These are phyloP conservation scores for Mugil cephalus DNA, from an alignment of 2,113 vertebrate species.

Conservation along the genomic window DNA sequence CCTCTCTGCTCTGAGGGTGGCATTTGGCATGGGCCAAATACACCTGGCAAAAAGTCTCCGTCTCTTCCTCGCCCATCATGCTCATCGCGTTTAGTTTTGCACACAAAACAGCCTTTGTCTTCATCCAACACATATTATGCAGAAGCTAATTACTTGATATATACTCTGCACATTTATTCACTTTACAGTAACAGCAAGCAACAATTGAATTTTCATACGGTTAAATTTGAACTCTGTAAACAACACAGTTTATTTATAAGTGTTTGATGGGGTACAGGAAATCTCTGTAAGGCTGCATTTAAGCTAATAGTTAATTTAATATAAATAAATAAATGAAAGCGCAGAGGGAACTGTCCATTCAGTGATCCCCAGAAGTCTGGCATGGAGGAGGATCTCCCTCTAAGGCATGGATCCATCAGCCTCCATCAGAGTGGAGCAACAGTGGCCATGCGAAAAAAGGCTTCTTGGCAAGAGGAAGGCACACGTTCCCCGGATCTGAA, in stretches of 20 bases:
- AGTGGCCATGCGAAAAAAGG: slow-evolving; percentile 80
- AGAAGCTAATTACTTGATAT: slow-evolving; percentile 15
- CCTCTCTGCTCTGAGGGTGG: slow-evolving; percentile 83
- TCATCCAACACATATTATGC: slow-evolving; percentile 31
- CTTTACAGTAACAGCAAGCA: neutral
- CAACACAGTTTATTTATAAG: slow-evolving; percentile 4
- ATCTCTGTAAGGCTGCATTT: slow-evolving; percentile 30
- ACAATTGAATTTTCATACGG: slow-evolving; percentile 17
- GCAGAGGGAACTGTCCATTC: slow-evolving; percentile 61
- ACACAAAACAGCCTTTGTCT: slow-evolving; percentile 44
- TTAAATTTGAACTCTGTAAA: slow-evolving; percentile 19
- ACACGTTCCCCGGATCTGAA: slow-evolving; percentile 70
- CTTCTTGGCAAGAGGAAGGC: slow-evolving; percentile 70
- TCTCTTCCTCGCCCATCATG: slow-evolving; percentile 52
- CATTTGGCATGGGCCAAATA: slow-evolving; percentile 83
- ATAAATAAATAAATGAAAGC: slow-evolving; percentile 41
- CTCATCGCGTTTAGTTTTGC: slow-evolving; percentile 68
- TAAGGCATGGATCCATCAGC: slow-evolving; percentile 74
- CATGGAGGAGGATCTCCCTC: slow-evolving; percentile 66
- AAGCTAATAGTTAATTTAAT: slow-evolving; percentile 58
- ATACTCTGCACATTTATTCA: slow-evolving; percentile 22
- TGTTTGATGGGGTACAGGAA: slow-evolving; percentile 37
- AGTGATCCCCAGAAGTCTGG: slow-evolving; percentile 73
- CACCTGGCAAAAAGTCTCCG: slow-evolving; percentile 82
- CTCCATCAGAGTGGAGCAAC: slow-evolving; percentile 73